Evolutionary conservation across 1,140 invertebrate species (phyloP), one percentile per base, ranked within the genome.

Genomic region (Neodiprion lecontei): DNA sequence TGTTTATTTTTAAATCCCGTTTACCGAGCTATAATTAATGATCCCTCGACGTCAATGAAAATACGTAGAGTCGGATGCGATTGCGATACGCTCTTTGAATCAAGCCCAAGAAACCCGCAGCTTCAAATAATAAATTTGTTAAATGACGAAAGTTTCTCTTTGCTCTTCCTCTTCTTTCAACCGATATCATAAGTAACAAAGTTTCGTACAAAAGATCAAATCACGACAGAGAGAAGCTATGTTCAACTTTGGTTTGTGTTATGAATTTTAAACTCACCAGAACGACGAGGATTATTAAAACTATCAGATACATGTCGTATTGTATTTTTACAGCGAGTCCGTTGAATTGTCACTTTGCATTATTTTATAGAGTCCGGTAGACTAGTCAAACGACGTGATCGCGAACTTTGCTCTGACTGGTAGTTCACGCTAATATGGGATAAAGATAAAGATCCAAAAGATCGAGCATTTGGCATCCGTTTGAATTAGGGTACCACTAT

Each of bases 301-400:
- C 78, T 72, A 84, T 80, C 70, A 85, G 79, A 79, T 81, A 79
- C 84, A 85, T 84, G 79, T 76, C 79, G 53, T 5, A 5, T 40
- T 40, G 28, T 40, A 40, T 40, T 40, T 40, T 40, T 9, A 61
- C 11, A 5, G 53, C 4, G 53, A 61, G 4, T 61, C 53, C 4
- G 8, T 12, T 61, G 4, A 5, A 17, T 12, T 14, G 9, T 4
- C 11, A 61, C 5, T 14, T 61, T 17, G 9, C 53, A 61, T 61
- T 14, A 61, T 17, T 61, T 12, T 40, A 40, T 61, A 61, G 8
- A 7, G 5, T 8, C 53, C 53, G 53, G 4, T 17, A 17, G 4
- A 61, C 53, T 61, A 9, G 4, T 9, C 53, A 61, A 17, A 61
- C 11, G 53, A 17, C n/a, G 14, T 9, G 79, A 82, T 81, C 79